phyloP scores from a whole-genome alignment of 2,888 invertebrate species.

The Loripinus fragilis region DNA sequence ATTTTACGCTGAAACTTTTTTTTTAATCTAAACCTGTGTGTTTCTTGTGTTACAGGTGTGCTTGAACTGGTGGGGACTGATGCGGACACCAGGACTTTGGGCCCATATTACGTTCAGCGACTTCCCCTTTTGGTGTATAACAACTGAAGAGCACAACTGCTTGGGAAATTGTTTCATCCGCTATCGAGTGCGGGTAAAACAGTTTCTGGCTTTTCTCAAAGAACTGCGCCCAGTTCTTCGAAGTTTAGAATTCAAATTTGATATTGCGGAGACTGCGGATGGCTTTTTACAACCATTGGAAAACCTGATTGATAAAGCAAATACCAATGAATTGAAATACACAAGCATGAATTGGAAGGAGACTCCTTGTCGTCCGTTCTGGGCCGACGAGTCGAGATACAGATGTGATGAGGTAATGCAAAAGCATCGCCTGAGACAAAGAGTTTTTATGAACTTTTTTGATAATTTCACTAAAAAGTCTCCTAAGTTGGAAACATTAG shows the following conservation, averaged over 20 bases:
- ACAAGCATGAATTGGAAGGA: slow-evolving; percentile 82
- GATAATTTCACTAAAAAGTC: slow-evolving; percentile 76
- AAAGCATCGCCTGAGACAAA: slow-evolving; percentile 75
- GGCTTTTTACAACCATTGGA: slow-evolving; percentile 76
- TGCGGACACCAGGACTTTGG: slow-evolving; percentile 78
- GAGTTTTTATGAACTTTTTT: slow-evolving; percentile 79
- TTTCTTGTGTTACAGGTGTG: slow-evolving; percentile 76
- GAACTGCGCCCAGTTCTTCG: slow-evolving; percentile 71
- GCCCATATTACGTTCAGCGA: slow-evolving; percentile 75
- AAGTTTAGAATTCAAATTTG: slow-evolving; percentile 81
- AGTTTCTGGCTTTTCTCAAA: slow-evolving; percentile 73
- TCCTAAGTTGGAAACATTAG: slow-evolving; percentile 75
- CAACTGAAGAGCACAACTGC: slow-evolving; percentile 64
- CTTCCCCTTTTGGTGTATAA: slow-evolving; percentile 76
- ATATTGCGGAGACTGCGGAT: slow-evolving; percentile 79
- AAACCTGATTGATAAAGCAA: slow-evolving; percentile 65
- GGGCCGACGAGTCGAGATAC: slow-evolving; percentile 68
- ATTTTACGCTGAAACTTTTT: no score
- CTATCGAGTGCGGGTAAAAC: slow-evolving; percentile 75
- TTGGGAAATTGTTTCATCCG: slow-evolving; percentile 72
- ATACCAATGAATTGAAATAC: slow-evolving; percentile 71
- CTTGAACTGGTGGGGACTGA: slow-evolving; percentile 72
- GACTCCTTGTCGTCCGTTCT: slow-evolving; percentile 78
- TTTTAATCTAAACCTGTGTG: no score
- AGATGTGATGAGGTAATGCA: slow-evolving; percentile 75